phyloP scores from a whole-genome alignment of 2,888 invertebrate species.

The Phengaris alcon region DNA sequence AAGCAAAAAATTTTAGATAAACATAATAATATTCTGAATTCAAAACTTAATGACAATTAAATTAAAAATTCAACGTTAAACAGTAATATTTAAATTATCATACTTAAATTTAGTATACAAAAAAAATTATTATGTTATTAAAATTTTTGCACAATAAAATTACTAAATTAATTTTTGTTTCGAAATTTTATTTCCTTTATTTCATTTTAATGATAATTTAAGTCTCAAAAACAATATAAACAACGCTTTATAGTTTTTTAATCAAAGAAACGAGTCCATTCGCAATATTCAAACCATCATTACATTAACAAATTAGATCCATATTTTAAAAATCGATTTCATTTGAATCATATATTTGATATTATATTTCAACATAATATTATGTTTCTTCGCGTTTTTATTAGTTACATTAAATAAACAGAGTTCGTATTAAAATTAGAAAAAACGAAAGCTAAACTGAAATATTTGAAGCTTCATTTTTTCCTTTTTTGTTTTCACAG shows the following conservation, averaged over 20 bases:
- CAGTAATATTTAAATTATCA: not conserved
- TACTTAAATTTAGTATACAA: not conserved
- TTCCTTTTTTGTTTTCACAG: too few species aligned
- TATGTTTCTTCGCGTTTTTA: too few species aligned
- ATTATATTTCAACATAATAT: too few species aligned
- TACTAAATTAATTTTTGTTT: not conserved
- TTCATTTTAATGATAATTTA: not conserved
- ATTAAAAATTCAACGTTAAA: not conserved
- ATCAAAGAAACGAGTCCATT: not conserved
- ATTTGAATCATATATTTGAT: not conserved
- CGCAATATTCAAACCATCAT: not conserved
- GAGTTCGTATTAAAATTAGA: too few species aligned
- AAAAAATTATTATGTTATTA: not conserved
- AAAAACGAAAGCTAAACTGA: too few species aligned
- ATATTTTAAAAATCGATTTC: not conserved
- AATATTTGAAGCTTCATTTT: too few species aligned
- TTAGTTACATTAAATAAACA: not conserved
- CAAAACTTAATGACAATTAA: not conserved
- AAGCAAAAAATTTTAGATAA: not conserved
- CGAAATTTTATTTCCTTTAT: not conserved
- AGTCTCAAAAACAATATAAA: not conserved
- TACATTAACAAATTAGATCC: not conserved
- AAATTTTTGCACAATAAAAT: not conserved
- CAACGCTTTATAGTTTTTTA: not conserved
- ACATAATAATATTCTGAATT: not conserved